These are phyloP conservation scores for Helicoverpa armigera DNA, from an alignment of 1,140 invertebrate genomes.

Conservation along the genomic window DNA sequence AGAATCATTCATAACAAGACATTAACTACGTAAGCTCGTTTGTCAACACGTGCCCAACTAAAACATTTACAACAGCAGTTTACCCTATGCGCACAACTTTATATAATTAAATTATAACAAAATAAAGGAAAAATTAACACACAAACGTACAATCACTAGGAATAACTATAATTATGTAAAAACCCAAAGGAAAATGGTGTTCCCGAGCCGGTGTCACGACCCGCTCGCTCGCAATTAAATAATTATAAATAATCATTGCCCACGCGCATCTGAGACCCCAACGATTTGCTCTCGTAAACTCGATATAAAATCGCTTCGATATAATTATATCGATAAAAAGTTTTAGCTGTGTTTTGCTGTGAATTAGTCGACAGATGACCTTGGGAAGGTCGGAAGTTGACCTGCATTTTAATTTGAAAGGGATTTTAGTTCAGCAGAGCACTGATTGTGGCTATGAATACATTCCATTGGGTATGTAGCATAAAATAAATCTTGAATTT, in stretches of 20 bases:
- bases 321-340: constrained; percentile 7
- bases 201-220: constrained; percentile 58
- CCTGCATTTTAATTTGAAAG: no score
- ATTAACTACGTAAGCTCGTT: background rate
- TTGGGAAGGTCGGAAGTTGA: background rate
- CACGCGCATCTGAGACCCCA: constrained; percentile 54
- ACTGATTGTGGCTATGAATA: no score
- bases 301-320: constrained; percentile 25
- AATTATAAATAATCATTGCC: constrained; percentile 62
- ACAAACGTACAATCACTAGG: constrained; percentile 31
- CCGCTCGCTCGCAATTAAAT: constrained; percentile 59
- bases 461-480: no score
- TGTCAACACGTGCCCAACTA: background rate
- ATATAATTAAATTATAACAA: constrained; percentile 31
- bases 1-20: no score
- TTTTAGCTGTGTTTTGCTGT: background rate
- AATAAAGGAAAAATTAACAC: constrained; percentile 26
- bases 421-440: no score
- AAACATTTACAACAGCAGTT: constrained; percentile 37
- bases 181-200: constrained; percentile 54
- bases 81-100: constrained; percentile 32
- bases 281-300: constrained; percentile 38
- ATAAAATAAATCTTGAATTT: no score
- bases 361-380: background rate
- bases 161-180: constrained; percentile 53